These are phyloP conservation scores for Melipona bicolor DNA, from an alignment of 2,888 invertebrate genomes.

Conservation along the genomic window DNA sequence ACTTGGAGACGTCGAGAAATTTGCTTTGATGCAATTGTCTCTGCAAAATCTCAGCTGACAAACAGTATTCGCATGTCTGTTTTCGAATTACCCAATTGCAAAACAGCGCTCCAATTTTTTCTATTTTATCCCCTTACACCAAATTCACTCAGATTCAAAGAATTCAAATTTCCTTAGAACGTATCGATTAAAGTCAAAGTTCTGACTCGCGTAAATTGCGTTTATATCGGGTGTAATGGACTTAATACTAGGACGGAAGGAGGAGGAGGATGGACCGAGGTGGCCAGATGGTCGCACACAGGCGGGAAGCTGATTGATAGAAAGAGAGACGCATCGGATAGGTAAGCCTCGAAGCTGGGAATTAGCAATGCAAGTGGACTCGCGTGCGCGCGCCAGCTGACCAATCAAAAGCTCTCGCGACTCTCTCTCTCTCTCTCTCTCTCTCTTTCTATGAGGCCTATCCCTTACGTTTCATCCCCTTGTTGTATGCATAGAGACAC, in stretches of 20 bases:
- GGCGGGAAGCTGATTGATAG: slow-evolving; percentile 56
- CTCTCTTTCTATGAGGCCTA: slow-evolving; percentile 70
- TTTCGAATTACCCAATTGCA: too few relatives aligned
- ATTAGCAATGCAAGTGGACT: slow-evolving; percentile 75
- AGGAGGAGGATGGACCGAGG: slow-evolving; percentile 24
- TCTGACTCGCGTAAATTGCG: background rate
- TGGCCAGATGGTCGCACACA: slow-evolving; percentile 49
- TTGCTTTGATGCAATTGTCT: too few relatives aligned
- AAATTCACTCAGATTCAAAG: background rate
- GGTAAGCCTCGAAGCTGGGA: slow-evolving; percentile 74
- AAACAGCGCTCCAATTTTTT: too few relatives aligned
- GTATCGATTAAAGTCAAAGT: background rate
- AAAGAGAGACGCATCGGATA: slow-evolving; percentile 44
- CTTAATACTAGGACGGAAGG: slow-evolving; percentile 47
- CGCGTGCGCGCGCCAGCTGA: slow-evolving; percentile 62
- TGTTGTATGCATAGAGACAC: background rate
- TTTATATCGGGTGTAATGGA: slow-evolving; percentile 12
- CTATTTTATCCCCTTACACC: background rate
- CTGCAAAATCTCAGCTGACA: too few relatives aligned
- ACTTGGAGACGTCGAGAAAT: too few relatives aligned
- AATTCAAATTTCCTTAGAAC: background rate
- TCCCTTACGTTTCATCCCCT: slow-evolving; percentile 68
- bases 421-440: slow-evolving; percentile 37
- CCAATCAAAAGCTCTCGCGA: slow-evolving; percentile 77
- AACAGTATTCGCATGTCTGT: too few relatives aligned